Base-by-base conservation (phyloP, 64 coral and sea anemone species). In the Catalaphyllia jardinei region DNA sequence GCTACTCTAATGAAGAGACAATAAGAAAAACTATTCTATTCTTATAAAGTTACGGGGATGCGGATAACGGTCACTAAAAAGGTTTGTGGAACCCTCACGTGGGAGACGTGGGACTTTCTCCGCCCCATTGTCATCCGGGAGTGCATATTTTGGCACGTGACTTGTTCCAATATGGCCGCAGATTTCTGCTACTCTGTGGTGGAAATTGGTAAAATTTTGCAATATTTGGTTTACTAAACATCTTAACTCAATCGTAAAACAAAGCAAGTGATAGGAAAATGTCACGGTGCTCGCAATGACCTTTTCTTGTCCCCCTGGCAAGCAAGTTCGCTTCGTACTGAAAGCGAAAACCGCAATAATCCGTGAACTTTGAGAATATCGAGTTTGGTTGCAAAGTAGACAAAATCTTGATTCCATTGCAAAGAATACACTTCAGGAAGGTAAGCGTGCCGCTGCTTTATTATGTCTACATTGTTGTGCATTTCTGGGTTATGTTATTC, bases 121-220 rank as follows among this genome's bases (percentile, higher is more conserved):
- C 20, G 49, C 76, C 76, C 51, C 50, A 55, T 55, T 78, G 82
- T 72, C 86, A 89, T 83, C 92, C 88, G 87, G 38, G 86, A 78
- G 86, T 79, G 79, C 67, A 52, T 83, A 62, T 80, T 64, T 50
- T 92, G 35, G 77, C 91, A 93, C 92, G 92, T 93, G 92, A 93
- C 71, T 28, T 52, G 73, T 88, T 88, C 59, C 92, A 93, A 93
- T 83, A 93, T 93, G 92, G 92, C 92, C 78, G 92, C 75, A 60
- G 92, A 87, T 69, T 88, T 82, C 73, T 52, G 71, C 62, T 38
- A 69, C 65, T 84, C 39, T 16, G 81, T 39, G 62, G 63, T 52
- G 62, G 81, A 84, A 69, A 84, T 84, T 69, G 38, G 33, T 35
- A 13, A 84, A 69, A 69, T 50, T 50, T 22, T 49, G 31, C 31